Conservation (phyloP, 1,140 invertebrate genomes). For the Magallana angulata region DNA sequence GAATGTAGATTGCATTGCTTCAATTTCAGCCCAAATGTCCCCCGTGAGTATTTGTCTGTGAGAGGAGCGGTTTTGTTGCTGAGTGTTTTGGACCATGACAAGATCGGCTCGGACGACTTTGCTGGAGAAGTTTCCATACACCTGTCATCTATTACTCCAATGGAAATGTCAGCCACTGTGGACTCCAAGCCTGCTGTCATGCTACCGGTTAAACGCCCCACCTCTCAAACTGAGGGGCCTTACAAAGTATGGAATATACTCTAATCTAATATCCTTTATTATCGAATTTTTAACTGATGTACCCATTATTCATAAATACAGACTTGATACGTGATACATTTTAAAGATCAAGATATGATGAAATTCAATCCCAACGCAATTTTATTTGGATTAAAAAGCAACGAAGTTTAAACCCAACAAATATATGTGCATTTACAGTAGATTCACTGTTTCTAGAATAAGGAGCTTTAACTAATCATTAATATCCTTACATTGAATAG, state of each 20-base stretch:
- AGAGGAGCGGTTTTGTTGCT: slow-evolving; percentile 90
- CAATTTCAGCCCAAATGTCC: slow-evolving; percentile 85
- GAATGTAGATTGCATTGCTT: neutral
- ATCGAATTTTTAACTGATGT: too few relatives aligned
- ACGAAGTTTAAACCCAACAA: too few relatives aligned
- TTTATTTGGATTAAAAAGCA: too few relatives aligned
- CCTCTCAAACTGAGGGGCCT: slow-evolving; percentile 48
- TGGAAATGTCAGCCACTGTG: slow-evolving; percentile 61
- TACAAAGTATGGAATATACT: slow-evolving; percentile 59
- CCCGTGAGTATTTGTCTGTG: slow-evolving; percentile 86
- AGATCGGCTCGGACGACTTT: slow-evolving; percentile 94
- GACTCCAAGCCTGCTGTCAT: slow-evolving; percentile 69
- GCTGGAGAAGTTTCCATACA: slow-evolving; percentile 95
- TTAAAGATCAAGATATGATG: too few relatives aligned
- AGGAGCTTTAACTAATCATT: too few relatives aligned
- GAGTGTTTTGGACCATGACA: slow-evolving; percentile 96
- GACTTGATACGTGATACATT: too few relatives aligned
- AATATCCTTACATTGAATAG: slow-evolving; percentile 48
- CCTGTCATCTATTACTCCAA: slow-evolving; percentile 77
- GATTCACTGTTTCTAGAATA: too few relatives aligned
- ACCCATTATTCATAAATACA: too few relatives aligned
- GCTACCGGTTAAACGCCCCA: slow-evolving; percentile 70
- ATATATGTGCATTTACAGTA: too few relatives aligned
- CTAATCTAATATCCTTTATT: neutral
- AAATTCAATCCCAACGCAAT: too few relatives aligned